phyloP scores from a whole-genome alignment of 2,113 vertebrate species.

The Maccullochella peelii region DNA sequence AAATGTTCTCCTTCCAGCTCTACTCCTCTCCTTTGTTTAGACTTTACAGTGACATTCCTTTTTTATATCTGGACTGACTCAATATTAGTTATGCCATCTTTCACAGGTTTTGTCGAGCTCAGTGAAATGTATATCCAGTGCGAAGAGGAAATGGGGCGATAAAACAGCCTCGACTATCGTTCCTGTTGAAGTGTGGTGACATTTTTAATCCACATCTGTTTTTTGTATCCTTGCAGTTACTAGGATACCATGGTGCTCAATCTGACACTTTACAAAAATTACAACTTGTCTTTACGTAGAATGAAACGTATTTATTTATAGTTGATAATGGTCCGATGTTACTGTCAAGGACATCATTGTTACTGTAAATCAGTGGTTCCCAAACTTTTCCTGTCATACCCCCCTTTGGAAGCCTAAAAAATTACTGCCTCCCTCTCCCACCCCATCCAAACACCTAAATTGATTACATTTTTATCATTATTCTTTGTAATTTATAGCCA shows the following conservation, averaged over 20 bases:
- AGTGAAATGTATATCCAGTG: conserved; percentile 38
- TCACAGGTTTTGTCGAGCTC: conserved; percentile 55
- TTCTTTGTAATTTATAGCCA: too few relatives aligned
- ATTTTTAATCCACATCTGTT: conserved; percentile 47
- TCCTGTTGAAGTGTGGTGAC: conserved; percentile 18
- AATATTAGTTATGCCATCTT: conserved; percentile 33
- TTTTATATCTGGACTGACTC: conserved; percentile 67
- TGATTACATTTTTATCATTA: background rate
- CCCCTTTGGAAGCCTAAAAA: background rate
- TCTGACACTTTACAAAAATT: conserved; percentile 21
- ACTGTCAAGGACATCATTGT: conserved; percentile 38
- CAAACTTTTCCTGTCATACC: conserved; percentile 9
- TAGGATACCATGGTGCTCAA: conserved; percentile 45
- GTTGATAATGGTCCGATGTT: conserved; percentile 23
- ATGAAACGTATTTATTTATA: conserved; percentile 44
- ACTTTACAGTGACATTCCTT: conserved; percentile 61
- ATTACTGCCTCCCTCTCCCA: too few relatives aligned
- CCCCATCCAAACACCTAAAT: background rate
- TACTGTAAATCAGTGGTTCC: conserved; percentile 43
- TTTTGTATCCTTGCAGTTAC: conserved; percentile 50
- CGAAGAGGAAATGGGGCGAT: conserved; percentile 32
- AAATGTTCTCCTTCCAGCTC: conserved; percentile 47
- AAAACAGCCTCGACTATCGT: conserved; percentile 22
- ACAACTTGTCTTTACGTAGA: conserved; percentile 28
- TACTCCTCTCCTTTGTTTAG: conserved; percentile 65